Percentiles rank a stretch among this genome's conserved stretches.
Evolutionary conservation across 2,888 invertebrate genomes (phyloP).

Genomic region (Eupelmus urozonus): DNA sequence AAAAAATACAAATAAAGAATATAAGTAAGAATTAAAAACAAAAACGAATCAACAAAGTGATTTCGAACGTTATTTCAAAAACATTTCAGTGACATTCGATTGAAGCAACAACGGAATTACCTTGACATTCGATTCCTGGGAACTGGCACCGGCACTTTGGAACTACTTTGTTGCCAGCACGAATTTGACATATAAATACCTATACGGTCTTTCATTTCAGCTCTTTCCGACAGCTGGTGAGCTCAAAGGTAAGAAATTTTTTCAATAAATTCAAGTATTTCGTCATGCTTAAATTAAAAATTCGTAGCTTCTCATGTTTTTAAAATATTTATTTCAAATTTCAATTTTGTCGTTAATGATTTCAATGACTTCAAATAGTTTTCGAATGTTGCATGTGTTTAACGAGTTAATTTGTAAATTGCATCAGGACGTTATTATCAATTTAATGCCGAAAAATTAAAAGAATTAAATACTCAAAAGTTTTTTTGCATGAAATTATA

Average conservation of each 20-base stretch:
- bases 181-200: constrained; percentile 18
- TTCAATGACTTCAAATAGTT: background rate
- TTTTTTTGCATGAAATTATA: too few relatives aligned
- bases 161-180: constrained; percentile 28
- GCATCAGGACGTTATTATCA: background rate
- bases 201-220: constrained; percentile 38
- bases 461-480: too few relatives aligned
- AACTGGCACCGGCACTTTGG: constrained; percentile 8
- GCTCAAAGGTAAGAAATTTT: constrained; percentile 32
- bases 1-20: background rate
- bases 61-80: background rate
- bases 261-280: constrained; percentile 3
- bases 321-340: constrained; percentile 2
- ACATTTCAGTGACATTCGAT: background rate
- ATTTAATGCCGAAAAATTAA: background rate
- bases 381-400: background rate
- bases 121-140: background rate
- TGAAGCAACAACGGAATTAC: background rate
- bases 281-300: background rate
- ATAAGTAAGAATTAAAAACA: background rate
- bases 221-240: constrained; percentile 49
- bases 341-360: background rate
- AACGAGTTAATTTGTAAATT: background rate
- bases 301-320: background rate
- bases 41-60: background rate